Evolutionary conservation across 1,140 invertebrate species (phyloP).

Genomic region (Colletes gigas): DNA sequence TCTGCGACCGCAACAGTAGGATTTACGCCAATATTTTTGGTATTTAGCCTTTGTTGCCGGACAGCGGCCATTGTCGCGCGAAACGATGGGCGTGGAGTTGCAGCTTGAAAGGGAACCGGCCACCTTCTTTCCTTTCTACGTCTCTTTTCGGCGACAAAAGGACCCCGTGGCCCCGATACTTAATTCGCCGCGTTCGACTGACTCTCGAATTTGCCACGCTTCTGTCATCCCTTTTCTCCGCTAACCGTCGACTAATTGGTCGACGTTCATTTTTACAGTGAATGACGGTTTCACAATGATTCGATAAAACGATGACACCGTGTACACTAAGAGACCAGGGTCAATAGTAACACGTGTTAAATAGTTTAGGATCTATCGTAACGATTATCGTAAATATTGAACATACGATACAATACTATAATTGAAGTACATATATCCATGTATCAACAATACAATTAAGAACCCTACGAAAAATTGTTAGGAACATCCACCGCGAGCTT

Average conservation of each 20-base stretch:
- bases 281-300: too few species aligned
- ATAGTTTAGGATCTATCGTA: too few species aligned
- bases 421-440: too few species aligned
- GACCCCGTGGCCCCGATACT: slow-evolving; percentile 16
- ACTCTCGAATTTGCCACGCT: slow-evolving; percentile 34
- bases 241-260: not conserved
- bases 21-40: slow-evolving; percentile 65
- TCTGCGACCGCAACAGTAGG: slow-evolving; percentile 41
- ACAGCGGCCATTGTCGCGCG: slow-evolving; percentile 57
- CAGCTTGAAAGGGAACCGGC: slow-evolving; percentile 40
- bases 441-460: too few species aligned
- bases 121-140: slow-evolving; percentile 34
- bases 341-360: too few species aligned
- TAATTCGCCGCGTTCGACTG: slow-evolving; percentile 34
- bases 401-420: too few species aligned
- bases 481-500: too few species aligned
- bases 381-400: too few species aligned
- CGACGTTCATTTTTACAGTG: too few species aligned
- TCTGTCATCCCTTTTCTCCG: not conserved
- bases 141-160: slow-evolving; percentile 2
- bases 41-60: slow-evolving; percentile 62
- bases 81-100: slow-evolving; percentile 56
- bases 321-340: too few species aligned
- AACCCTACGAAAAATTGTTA: too few species aligned
- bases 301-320: too few species aligned